Evolutionary conservation across 2,113 vertebrate species (phyloP), one percentile per base, ranked within the genome.

Genomic region (Galeopterus variegatus): DNA sequence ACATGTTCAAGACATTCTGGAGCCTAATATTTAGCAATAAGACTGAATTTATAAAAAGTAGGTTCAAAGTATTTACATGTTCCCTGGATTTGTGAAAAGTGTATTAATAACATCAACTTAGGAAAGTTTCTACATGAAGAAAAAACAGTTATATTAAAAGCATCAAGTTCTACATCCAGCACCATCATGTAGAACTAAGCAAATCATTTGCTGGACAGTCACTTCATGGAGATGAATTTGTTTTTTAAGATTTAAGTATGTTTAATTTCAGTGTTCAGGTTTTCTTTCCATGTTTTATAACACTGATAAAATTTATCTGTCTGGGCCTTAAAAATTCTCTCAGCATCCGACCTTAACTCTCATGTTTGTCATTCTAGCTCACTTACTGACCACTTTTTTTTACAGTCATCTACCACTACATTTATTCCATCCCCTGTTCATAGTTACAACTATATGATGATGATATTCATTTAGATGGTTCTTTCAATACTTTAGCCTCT

Each of bases 201-300:
- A 89, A 54, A 77, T 58, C 41, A 54, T 65, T 72, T 85, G 45
- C 26, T 90, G 19, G 56, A 41, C 41, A 41, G 41, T 41, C 41
- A 88, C 58, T 91, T 91, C 3, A 6, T 62, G 31, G 65, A 75
- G 45, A 23, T 73, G 6, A 73, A 77, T 76, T 94, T 64, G 45
- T 50, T 65, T 76, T 77, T 64, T 70, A 89, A 92, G 21, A 92
- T 82, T 69, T 81, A 95, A 48, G 36, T 88, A 85, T 52, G 58
- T 92, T 81, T 85, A 65, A 67, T 70, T 80, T 80, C 17, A 90
- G 45, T 81, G 76, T 73, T 41, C 56, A 75, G 4, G 18, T 76
- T 93, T 95, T 93, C 6, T 67, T 70, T 80, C 41, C 18, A 75
- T 90, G 10, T 48, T 69, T 93, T 90, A 21, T 90, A 79, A 79